Percentiles rank a stretch among this genome's conserved stretches.
Conservation (phyloP, 2,888 invertebrate species). For the Digitonthophagus gazella region DNA sequence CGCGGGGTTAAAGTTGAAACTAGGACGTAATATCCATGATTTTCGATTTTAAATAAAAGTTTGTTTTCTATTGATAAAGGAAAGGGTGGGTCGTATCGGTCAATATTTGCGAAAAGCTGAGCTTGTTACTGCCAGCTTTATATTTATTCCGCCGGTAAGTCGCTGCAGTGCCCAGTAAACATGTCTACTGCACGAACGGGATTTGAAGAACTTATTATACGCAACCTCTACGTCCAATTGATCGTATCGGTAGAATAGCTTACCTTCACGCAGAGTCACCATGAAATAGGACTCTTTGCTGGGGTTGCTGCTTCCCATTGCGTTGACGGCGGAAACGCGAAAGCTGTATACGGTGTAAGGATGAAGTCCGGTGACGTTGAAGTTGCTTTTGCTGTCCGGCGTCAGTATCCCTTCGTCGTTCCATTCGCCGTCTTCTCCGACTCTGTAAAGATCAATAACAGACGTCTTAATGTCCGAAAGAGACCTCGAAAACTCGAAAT, state of each 20-base stretch:
- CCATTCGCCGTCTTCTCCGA: conserved; percentile 69
- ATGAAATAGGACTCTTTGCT: conserved; percentile 71
- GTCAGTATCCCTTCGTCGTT: conserved; percentile 63
- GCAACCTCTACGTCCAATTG: conserved; percentile 17
- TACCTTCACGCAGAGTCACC: conserved; percentile 72
- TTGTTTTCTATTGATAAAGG: too few species aligned
- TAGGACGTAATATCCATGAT: too few species aligned
- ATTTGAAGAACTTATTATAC: conserved; percentile 18
- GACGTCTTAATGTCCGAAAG: neutral
- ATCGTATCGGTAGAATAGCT: conserved; percentile 36
- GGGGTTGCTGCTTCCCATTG: conserved; percentile 65
- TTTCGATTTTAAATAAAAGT: too few species aligned
- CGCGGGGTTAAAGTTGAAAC: too few species aligned
- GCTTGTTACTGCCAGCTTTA: neutral
- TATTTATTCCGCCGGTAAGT: neutral
- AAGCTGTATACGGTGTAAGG: conserved; percentile 78
- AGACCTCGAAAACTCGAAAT: neutral
- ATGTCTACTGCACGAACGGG: conserved; percentile 19
- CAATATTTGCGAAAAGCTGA: neutral
- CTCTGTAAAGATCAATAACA: conserved; percentile 52
- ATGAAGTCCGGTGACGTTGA: conserved; percentile 64
- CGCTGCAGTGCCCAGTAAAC: conserved; percentile 16
- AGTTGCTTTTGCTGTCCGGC: conserved; percentile 62
- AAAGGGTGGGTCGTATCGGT: too few species aligned
- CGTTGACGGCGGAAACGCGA: conserved; percentile 69